Evolutionary conservation across 2,888 invertebrate species (phyloP).

Genomic region (Pediacus dermestoides): DNA sequence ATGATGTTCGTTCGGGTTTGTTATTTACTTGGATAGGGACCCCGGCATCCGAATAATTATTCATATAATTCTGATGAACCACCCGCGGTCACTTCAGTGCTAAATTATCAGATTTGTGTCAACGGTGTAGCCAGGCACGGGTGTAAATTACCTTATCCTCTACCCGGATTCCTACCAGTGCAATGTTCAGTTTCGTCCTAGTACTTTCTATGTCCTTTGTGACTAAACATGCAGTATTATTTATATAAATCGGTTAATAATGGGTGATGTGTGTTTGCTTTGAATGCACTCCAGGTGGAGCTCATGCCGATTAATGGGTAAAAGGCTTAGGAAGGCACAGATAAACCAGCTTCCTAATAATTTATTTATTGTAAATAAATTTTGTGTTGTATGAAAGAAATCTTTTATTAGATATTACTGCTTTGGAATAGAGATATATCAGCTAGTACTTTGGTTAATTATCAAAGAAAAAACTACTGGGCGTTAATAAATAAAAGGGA

Average conservation of each 20-base stretch:
- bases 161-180: conserved; percentile 21
- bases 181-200: too few species aligned
- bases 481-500: too few species aligned
- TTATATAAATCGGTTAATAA: conserved; percentile 19
- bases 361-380: too few species aligned
- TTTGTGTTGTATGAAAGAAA: too few species aligned
- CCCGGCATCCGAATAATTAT: conserved; percentile 29
- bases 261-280: conserved; percentile 12
- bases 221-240: conserved; percentile 13
- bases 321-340: too few species aligned
- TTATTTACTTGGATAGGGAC: conserved; percentile 12
- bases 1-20: background rate
- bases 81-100: conserved; percentile 27
- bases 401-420: too few species aligned
- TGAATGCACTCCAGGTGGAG: too few species aligned
- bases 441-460: too few species aligned
- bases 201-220: conserved; percentile 7
- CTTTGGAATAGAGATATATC: too few species aligned
- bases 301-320: too few species aligned
- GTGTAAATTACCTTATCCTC: conserved; percentile 36
- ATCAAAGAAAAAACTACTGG: too few species aligned
- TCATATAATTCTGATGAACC: conserved; percentile 30
- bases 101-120: conserved; percentile 43
- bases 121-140: conserved; percentile 21
- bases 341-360: too few species aligned